These are phyloP conservation scores for Ichneumoninae sp. DNA, from an alignment of 2,888 invertebrate species.

Conservation along the genomic window DNA sequence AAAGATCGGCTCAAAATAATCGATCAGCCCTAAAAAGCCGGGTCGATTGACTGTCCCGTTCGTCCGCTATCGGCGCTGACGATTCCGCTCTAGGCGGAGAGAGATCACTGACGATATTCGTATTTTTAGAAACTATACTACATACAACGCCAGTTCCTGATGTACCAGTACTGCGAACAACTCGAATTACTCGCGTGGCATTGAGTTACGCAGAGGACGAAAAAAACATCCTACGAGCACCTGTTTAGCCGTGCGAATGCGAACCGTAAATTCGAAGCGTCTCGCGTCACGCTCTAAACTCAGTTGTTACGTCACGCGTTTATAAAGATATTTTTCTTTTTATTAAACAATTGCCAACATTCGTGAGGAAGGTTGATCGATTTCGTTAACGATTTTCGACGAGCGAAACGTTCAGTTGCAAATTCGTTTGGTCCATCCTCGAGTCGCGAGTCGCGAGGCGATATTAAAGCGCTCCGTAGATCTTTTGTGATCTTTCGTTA, in stretches of 20 bases:
- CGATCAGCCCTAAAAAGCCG: conserved; percentile 10
- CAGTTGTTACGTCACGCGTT: conserved; percentile 67
- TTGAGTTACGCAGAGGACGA: conserved; percentile 39
- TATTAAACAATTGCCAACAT: conserved; percentile 57
- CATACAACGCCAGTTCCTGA: conserved; percentile 9
- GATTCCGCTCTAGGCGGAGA: not conserved
- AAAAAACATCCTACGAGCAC: conserved; percentile 25
- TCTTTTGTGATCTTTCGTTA: conserved; percentile 1
- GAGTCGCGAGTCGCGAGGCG: not conserved
- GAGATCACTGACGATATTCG: conserved; percentile 2
- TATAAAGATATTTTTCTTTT: conserved; percentile 28
- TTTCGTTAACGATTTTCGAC: conserved; percentile 2
- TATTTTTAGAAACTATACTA: conserved; percentile 34
- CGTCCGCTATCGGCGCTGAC: conserved; percentile 16
- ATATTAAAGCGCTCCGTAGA: not conserved
- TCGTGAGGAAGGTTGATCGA: not conserved
- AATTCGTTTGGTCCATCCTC: not conserved
- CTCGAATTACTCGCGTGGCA: conserved; percentile 39
- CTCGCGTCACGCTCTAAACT: conserved; percentile 72
- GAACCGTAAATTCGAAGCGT: conserved; percentile 45
- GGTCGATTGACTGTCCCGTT: conserved; percentile 22
- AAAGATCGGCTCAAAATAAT: not conserved
- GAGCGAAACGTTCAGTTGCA: not conserved
- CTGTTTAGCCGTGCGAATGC: conserved; percentile 15
- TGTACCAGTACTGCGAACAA: not conserved